These are phyloP conservation scores for Onthophagus sagittarius DNA, from an alignment of 2,888 invertebrate species.

Conservation along the genomic window DNA sequence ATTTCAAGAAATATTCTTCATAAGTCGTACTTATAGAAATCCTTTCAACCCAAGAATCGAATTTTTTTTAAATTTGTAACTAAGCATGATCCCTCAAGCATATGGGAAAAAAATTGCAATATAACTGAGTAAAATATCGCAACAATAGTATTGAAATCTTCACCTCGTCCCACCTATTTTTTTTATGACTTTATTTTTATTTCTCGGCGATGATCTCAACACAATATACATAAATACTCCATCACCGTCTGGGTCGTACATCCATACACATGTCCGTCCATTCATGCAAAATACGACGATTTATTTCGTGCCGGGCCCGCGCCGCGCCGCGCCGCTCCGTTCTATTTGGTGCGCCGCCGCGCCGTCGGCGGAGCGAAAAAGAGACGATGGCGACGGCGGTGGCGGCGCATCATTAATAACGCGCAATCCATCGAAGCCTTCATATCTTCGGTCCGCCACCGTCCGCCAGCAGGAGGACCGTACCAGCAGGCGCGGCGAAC, in stretches of 20 bases:
- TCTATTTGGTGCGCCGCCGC: not conserved
- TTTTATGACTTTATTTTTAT: not conserved
- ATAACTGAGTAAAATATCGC: too few relatives aligned
- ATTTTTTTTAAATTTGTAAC: too few relatives aligned
- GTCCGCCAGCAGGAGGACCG: slow-evolving; percentile 1
- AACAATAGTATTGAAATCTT: not conserved
- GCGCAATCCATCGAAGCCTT: slow-evolving; percentile 12
- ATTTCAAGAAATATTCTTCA: too few relatives aligned
- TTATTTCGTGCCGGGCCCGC: not conserved
- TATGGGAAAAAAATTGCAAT: too few relatives aligned
- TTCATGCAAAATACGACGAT: not conserved
- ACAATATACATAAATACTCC: not conserved
- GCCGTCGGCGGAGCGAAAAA: slow-evolving; percentile 9
- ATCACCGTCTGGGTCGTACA: slow-evolving; percentile 14
- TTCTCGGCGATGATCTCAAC: not conserved
- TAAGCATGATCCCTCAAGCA: too few relatives aligned
- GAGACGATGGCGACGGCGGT: not conserved
- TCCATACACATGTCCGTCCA: slow-evolving; percentile 16
- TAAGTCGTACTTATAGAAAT: too few relatives aligned
- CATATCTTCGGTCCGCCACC: slow-evolving; percentile 4
- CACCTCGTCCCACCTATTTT: not conserved
- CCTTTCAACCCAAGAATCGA: too few relatives aligned
- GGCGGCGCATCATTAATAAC: slow-evolving; percentile 16
- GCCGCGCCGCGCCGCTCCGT: too few relatives aligned
- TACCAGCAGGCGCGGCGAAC: slow-evolving; percentile 8